These are phyloP conservation scores for Catalaphyllia jardinei DNA, from an alignment of 64 coral and sea anemone genomes.

Conservation along the genomic window DNA sequence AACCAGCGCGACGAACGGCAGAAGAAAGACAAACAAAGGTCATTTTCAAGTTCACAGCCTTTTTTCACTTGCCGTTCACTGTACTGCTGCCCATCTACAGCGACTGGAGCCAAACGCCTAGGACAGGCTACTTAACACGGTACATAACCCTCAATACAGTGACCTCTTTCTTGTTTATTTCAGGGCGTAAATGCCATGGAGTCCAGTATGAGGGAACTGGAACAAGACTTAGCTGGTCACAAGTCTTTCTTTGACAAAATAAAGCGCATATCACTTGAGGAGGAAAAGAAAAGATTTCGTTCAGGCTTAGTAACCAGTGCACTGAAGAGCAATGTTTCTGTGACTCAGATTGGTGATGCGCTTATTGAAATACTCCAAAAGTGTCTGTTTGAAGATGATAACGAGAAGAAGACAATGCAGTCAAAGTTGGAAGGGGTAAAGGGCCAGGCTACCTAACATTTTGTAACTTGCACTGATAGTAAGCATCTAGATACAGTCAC, in stretches of 20 bases:
- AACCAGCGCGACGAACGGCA: no score
- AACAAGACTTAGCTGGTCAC: conserved; percentile 8
- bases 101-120: no score
- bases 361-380: conserved; percentile 62
- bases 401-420: conserved; percentile 63
- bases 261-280: conserved; percentile 32
- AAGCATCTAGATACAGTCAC: no score
- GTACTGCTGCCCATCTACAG: no score
- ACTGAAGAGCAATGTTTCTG: conserved; percentile 6
- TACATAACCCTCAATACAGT: neutral
- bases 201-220: conserved; percentile 8
- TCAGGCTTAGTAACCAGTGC: conserved; percentile 53
- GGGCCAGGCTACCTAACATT: neutral
- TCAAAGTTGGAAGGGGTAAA: conserved; percentile 65
- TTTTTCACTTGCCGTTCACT: no score
- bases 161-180: neutral
- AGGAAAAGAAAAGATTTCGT: conserved; percentile 60
- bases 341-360: conserved; percentile 30
- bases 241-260: conserved; percentile 58
- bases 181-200: conserved; percentile 29
- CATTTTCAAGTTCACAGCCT: no score
- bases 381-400: conserved; percentile 76
- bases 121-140: no score
- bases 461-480: no score
- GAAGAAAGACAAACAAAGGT: no score